These are phyloP conservation scores for Argyra leucocephala DNA, from an alignment of 2,888 invertebrate genomes.

Conservation along the genomic window DNA sequence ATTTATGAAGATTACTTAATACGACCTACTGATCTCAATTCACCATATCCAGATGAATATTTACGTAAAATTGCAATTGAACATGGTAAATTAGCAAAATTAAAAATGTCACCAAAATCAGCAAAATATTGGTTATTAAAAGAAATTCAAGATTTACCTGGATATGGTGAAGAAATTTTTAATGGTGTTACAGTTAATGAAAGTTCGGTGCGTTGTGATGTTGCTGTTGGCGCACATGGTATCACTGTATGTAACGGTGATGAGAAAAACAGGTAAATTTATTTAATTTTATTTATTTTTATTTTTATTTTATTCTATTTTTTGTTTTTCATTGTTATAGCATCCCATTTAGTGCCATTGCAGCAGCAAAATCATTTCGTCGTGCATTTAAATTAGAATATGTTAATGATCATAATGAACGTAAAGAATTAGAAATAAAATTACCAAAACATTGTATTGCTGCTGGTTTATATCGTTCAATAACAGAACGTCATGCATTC, in stretches of 20 bases:
- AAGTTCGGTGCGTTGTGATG: constrained; percentile 42
- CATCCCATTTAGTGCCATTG: constrained; percentile 73
- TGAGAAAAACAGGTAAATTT: constrained; percentile 48
- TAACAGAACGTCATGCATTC: constrained; percentile 86
- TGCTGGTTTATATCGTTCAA: constrained; percentile 71
- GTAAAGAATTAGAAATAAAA: constrained; percentile 61
- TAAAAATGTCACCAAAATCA: constrained; percentile 59
- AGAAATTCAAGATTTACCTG: constrained; percentile 67
- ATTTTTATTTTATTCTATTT: constrained; percentile 13
- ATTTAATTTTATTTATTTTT: constrained; percentile 10
- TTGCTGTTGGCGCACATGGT: constrained; percentile 78
- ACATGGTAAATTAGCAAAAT: constrained; percentile 42
- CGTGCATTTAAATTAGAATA: constrained; percentile 67
- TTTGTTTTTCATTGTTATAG: constrained; percentile 45
- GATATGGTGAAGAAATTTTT: constrained; percentile 78
- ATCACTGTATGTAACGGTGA: constrained; percentile 62
- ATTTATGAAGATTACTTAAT: constrained; percentile 39
- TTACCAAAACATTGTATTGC: constrained; percentile 73
- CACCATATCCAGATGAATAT: constrained; percentile 32
- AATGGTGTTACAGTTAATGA: constrained; percentile 51
- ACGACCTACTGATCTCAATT: constrained; percentile 24
- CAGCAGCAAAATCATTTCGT: constrained; percentile 65
- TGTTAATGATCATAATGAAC: constrained; percentile 58
- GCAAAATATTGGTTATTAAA: constrained; percentile 77
- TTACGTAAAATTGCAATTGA: constrained; percentile 38